These are phyloP conservation scores for Onychomys arenicola DNA, from an alignment of 2,797 vertebrate species.

Conservation along the genomic window DNA sequence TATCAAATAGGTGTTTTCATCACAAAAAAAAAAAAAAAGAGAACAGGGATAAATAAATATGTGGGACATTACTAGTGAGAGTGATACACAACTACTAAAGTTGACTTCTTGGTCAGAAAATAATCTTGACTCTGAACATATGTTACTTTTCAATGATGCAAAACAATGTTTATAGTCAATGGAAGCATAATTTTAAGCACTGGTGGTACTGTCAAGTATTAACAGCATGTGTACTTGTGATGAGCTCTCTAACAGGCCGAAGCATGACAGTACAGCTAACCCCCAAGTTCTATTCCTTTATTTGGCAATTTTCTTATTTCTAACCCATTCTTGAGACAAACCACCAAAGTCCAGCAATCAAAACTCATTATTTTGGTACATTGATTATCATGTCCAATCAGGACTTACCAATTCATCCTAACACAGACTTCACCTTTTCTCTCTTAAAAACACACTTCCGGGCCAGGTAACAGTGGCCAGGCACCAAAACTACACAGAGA, in stretches of 20 bases:
- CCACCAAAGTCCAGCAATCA: not conserved
- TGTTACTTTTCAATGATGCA: not conserved
- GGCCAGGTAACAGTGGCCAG: no score
- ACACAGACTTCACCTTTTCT: not conserved
- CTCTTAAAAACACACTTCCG: no score
- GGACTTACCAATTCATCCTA: not conserved
- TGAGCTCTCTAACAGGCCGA: not conserved
- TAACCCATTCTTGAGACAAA: not conserved
- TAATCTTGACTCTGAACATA: not conserved
- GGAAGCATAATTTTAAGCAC: not conserved
- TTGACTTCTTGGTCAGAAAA: not conserved
- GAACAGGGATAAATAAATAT: not conserved
- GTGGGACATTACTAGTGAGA: not conserved
- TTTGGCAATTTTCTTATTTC: not conserved
- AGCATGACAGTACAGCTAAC: not conserved
- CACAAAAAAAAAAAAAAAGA: not conserved
- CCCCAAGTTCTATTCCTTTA: not conserved
- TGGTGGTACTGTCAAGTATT: not conserved
- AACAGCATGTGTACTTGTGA: not conserved
- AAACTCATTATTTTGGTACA: not conserved
- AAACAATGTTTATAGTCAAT: not conserved
- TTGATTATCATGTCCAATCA: not conserved
- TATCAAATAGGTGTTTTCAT: not conserved
- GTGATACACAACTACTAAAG: not conserved
- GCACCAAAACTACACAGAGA: no score